These are phyloP conservation scores for Adoxophyes honmai DNA, from an alignment of 1,140 invertebrate species.

Conservation along the genomic window DNA sequence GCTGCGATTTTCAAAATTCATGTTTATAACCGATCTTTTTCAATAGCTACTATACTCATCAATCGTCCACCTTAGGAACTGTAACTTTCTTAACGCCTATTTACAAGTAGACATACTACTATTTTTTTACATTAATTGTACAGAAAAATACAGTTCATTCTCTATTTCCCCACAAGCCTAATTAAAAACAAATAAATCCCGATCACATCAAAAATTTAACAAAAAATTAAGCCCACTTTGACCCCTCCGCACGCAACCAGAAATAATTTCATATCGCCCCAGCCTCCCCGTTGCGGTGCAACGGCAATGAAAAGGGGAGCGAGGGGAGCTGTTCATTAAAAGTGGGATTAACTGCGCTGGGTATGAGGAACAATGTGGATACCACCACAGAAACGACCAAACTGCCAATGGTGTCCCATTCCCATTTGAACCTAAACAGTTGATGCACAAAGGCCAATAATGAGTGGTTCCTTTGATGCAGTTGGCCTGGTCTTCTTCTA, in stretches of 20 bases:
- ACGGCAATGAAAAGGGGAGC: conserved; percentile 13
- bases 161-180: not conserved
- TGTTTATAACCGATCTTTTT: too few species aligned
- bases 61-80: too few species aligned
- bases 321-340: conserved; percentile 5
- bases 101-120: too few species aligned
- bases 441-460: not conserved
- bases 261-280: not conserved
- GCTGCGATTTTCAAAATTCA: too few species aligned
- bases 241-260: not conserved
- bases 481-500: not conserved
- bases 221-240: conserved; percentile 6
- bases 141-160: too few species aligned
- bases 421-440: not conserved
- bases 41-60: too few species aligned
- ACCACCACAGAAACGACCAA: not conserved
- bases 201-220: not conserved
- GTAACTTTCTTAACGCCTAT: too few species aligned
- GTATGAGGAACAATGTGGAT: not conserved
- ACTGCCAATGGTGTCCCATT: too few species aligned
- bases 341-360: conserved; percentile 10
- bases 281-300: conserved; percentile 5
- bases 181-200: conserved; percentile 14
- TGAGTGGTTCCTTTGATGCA: not conserved
- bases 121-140: too few species aligned